These are phyloP conservation scores for Scarus forsteni DNA, from an alignment of 2,797 vertebrate genomes.

Conservation along the genomic window DNA sequence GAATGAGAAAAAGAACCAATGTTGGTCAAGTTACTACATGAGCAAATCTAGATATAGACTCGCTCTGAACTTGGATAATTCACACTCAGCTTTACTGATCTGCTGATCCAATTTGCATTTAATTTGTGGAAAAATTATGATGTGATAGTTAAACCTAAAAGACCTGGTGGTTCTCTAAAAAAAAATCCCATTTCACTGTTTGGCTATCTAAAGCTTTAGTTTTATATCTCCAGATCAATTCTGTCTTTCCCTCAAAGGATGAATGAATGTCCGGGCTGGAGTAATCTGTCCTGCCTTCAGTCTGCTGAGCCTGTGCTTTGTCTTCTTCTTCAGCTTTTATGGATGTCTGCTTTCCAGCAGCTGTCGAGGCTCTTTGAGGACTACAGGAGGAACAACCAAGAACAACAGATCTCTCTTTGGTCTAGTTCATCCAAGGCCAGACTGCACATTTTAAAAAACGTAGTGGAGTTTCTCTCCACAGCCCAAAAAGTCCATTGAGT, in stretches of 20 bases:
- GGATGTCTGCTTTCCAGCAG: constrained; percentile 52
- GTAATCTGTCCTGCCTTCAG: constrained; percentile 69
- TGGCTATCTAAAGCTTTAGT: constrained; percentile 54
- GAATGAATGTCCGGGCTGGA: constrained; percentile 57
- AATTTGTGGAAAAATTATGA: constrained; percentile 44
- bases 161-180: constrained; percentile 29
- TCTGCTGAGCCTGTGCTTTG: constrained; percentile 66
- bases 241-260: constrained; percentile 65
- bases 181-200: constrained; percentile 54
- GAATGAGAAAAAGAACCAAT: constrained; percentile 12
- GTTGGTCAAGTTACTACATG: background rate
- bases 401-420: constrained; percentile 19
- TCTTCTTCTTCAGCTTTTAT: constrained; percentile 63
- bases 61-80: constrained; percentile 23
- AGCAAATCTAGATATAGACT: constrained; percentile 6
- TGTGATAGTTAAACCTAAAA: constrained; percentile 45
- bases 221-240: constrained; percentile 67
- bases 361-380: constrained; percentile 44
- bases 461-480: background rate
- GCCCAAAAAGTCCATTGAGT: background rate
- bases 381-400: constrained; percentile 22
- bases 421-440: constrained; percentile 21
- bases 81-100: constrained; percentile 11
- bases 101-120: constrained; percentile 50
- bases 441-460: constrained; percentile 17